Base-by-base conservation (phyloP, 2,888 invertebrate species). In the Lypha dubia region DNA sequence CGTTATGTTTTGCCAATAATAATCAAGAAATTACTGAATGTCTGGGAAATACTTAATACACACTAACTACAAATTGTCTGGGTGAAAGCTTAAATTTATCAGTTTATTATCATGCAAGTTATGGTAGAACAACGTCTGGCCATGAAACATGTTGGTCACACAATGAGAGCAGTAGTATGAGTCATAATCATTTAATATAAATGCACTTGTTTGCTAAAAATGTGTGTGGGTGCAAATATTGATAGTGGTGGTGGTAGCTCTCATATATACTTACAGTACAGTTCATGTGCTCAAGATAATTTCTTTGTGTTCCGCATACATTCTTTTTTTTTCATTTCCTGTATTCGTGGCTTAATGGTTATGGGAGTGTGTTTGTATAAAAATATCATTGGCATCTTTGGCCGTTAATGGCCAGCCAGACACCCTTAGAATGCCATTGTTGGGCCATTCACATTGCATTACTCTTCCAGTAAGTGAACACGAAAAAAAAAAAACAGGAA, bases 31-130 rank as follows among this genome's bases (percentile, higher is more conserved):
- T 68, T 74, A 73, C 60, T 76, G 80, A 67, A 73, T 76, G 80
- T 76, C 84, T 80, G 77, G 49, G 5, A 82, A 82, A 71, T 76
- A 67, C 67, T 80, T 60, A 73, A 67, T 74, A 82, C 28, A 44
- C 56, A 20, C 75, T 63, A 63, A 76, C 75, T 76, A 76, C 70
- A 76, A 76, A 82, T 70, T 81, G 84, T 81, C 84, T 84, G 84
- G 81, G 58, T 71, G 70, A 76, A 82, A 76, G 81, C 83, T 83
- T 68, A 65, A 75, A 68, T 79, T 84, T 84, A 84, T 73, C 83
- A 79, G 79, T 70, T 79, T 58, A 74, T 68, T 82, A 82, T 79
- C 83, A 75, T 70, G 79, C 68, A 41, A 83, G 73, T 76, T 76
- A 71, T 76, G 51, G 60, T 58, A 24, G 60, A 38, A 24, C 51